Conservation (phyloP, 1,140 invertebrate genomes). For the Tribolium castaneum region DNA sequence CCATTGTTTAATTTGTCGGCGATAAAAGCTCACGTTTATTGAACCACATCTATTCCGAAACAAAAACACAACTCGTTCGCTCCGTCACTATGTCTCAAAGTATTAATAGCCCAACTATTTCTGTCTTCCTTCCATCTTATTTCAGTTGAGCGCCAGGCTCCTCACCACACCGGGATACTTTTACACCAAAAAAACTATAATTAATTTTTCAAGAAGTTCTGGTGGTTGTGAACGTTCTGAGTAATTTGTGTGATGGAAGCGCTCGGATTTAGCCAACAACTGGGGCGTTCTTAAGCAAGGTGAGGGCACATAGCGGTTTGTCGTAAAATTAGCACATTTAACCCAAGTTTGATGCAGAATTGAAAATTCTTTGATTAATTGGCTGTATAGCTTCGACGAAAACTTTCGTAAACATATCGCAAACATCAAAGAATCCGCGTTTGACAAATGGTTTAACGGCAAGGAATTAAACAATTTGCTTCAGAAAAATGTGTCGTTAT, state of each 20-base stretch:
- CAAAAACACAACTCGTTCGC: neutral
- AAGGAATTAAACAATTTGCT: too few species aligned
- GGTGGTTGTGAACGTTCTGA: neutral
- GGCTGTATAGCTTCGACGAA: too few species aligned
- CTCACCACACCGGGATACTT: neutral
- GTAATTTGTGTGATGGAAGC: neutral
- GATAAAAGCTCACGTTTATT: neutral
- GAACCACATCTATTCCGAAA: conserved; percentile 6
- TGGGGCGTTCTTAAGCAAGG: neutral
- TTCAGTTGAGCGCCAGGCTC: conserved; percentile 24
- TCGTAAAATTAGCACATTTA: neutral
- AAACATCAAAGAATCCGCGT: too few species aligned
- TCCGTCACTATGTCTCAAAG: conserved; percentile 14
- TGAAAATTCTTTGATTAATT: too few species aligned
- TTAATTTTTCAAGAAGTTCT: neutral
- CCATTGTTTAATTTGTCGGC: neutral
- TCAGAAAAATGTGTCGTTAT: too few species aligned
- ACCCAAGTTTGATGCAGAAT: neutral
- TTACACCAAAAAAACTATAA: neutral
- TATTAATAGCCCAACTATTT: conserved; percentile 22
- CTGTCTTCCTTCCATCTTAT: conserved; percentile 28
- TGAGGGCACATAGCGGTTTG: neutral
- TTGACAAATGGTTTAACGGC: too few species aligned
- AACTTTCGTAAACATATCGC: too few species aligned
- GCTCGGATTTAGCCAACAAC: neutral